Evolutionary conservation across 2,797 vertebrate genomes (phyloP).

Genomic region (Pampus argenteus): DNA sequence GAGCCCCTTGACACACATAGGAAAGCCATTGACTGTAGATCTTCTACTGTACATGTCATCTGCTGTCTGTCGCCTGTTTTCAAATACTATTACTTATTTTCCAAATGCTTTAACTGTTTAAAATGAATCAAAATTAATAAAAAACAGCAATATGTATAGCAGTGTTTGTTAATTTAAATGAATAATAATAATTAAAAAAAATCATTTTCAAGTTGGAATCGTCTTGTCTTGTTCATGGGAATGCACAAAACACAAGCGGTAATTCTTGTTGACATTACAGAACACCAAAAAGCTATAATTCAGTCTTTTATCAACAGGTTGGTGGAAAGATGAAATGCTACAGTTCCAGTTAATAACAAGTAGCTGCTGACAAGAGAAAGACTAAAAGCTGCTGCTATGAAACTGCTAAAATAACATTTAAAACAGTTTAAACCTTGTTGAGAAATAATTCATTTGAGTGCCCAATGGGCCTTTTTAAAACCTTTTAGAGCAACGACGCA

Average conservation of each 20-base stretch:
- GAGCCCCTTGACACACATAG: slow-evolving; percentile 78
- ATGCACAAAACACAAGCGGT: not conserved
- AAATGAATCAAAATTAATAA: slow-evolving; percentile 85
- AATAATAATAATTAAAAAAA: slow-evolving; percentile 78
- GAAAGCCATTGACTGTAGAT: slow-evolving; percentile 86
- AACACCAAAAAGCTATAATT: not conserved
- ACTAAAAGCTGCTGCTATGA: not conserved
- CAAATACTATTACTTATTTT: slow-evolving; percentile 81
- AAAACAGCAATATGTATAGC: slow-evolving; percentile 90
- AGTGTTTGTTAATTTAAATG: slow-evolving; percentile 90
- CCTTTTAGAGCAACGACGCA: not conserved
- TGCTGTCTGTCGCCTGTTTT: slow-evolving; percentile 79
- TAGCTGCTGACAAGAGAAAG: not conserved
- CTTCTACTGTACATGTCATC: slow-evolving; percentile 83
- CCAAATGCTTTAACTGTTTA: slow-evolving; percentile 85
- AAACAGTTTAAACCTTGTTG: not conserved
- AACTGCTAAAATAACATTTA: not conserved
- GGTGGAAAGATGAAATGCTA: not conserved
- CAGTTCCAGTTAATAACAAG: not conserved
- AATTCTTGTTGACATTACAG: not conserved
- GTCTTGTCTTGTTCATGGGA: slow-evolving; percentile 46
- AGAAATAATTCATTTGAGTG: not conserved
- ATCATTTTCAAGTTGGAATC: slow-evolving; percentile 74
- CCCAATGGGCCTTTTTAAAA: not conserved
- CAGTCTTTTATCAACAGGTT: not conserved